Percentiles rank a stretch among this genome's conserved stretches.
Evolutionary conservation across 1,140 invertebrate species (phyloP).

Genomic region (Euwallacea similis): DNA sequence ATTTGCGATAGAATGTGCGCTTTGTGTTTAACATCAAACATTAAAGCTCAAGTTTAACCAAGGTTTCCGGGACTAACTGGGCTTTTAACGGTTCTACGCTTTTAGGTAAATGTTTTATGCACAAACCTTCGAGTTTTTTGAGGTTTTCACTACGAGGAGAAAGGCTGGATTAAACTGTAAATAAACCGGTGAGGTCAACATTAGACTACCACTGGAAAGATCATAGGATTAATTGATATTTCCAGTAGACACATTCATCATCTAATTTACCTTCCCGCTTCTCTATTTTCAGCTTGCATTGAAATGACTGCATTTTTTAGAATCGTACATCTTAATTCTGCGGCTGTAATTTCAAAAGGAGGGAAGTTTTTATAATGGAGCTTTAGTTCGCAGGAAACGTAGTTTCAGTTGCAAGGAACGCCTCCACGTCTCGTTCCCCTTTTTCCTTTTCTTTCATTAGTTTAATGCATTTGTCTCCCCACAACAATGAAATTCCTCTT

Average conservation of each 20-base stretch:
- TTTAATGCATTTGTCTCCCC: background rate
- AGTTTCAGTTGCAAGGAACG: background rate
- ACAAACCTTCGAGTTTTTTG: no score
- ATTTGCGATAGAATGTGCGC: background rate
- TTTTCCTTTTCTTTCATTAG: conserved; percentile 3
- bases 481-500: background rate
- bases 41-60: background rate
- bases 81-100: no score
- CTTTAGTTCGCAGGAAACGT: background rate
- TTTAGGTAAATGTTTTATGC: no score
- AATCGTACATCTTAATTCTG: background rate
- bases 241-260: no score
- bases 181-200: no score
- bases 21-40: conserved; percentile 6
- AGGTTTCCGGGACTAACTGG: no score
- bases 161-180: no score
- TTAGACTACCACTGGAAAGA: no score
- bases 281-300: no score
- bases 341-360: background rate
- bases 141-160: no score
- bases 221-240: no score
- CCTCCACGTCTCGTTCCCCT: background rate
- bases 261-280: no score
- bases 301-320: background rate
- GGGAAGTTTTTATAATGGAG: background rate